Evolutionary conservation across 2,888 invertebrate species (phyloP).

Genomic region (Melinaea menophilus): DNA sequence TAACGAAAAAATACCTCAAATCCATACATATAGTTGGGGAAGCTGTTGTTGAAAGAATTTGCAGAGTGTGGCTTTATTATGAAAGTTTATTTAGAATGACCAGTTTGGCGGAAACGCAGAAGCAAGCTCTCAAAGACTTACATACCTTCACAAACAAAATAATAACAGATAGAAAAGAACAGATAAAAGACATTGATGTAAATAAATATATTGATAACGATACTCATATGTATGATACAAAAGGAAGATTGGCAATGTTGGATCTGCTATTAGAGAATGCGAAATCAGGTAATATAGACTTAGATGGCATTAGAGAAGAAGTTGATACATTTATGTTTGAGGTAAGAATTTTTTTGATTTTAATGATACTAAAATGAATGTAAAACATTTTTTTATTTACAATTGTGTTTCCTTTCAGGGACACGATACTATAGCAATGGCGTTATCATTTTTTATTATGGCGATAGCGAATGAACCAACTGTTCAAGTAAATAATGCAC

Average conservation of each 20-base stretch:
- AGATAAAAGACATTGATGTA: conserved; percentile 19
- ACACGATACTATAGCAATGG: conserved; percentile 67
- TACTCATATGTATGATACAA: conserved; percentile 39
- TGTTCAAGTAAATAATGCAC: conserved; percentile 48
- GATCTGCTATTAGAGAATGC: conserved; percentile 80
- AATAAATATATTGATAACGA: conserved; percentile 9
- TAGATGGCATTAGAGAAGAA: conserved; percentile 81
- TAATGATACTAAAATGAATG: neutral
- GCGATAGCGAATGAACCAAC: conserved; percentile 63
- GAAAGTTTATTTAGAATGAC: conserved; percentile 24
- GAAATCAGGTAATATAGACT: conserved; percentile 75
- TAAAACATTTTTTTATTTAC: neutral
- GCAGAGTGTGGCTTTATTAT: conserved; percentile 26
- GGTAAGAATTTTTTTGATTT: conserved; percentile 48
- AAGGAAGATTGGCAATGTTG: conserved; percentile 78
- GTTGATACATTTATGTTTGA: conserved; percentile 86
- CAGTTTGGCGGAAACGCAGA: conserved; percentile 17
- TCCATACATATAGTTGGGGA: conserved; percentile 25
- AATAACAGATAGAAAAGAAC: conserved; percentile 30
- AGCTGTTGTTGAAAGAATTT: conserved; percentile 20
- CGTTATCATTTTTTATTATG: conserved; percentile 56
- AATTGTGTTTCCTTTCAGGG: conserved; percentile 49
- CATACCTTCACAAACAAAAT: conserved; percentile 30
- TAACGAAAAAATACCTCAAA: conserved; percentile 28
- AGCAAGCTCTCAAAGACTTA: conserved; percentile 23